Conservation (phyloP, 2,888 invertebrate genomes). For the Xestia c-nigrum region DNA sequence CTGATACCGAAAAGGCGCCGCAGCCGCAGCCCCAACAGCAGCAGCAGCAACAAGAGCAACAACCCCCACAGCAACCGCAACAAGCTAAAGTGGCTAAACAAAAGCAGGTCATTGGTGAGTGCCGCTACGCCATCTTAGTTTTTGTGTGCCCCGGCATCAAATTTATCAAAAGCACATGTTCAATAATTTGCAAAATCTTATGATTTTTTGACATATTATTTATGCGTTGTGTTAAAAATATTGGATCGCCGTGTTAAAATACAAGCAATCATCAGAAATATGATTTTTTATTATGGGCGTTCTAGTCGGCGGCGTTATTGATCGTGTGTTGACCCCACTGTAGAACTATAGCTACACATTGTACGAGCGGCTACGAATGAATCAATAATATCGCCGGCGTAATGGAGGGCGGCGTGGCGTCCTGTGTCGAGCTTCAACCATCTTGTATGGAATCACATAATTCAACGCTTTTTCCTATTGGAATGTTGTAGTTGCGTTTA, state of each 20-base stretch:
- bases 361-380: conserved; percentile 69
- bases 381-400: conserved; percentile 73
- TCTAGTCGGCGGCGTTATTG: conserved; percentile 72
- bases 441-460: conserved; percentile 44
- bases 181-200: conserved; percentile 62
- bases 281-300: conserved; percentile 24
- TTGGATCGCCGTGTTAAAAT: conserved; percentile 28
- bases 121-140: conserved; percentile 88
- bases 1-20: conserved; percentile 98
- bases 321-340: conserved; percentile 81
- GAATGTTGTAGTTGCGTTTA: conserved; percentile 19
- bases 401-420: conserved; percentile 68
- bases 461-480: conserved; percentile 30
- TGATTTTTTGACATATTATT: conserved; percentile 43
- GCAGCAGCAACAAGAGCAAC: conserved; percentile 93
- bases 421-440: conserved; percentile 47
- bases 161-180: conserved; percentile 85
- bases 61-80: conserved; percentile 91
- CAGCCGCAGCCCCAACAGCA: conserved; percentile 92
- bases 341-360: conserved; percentile 46
- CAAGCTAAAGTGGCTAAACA: conserved; percentile 93
- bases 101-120: conserved; percentile 97
- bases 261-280: conserved; percentile 19
- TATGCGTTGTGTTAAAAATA: conserved; percentile 17
- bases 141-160: conserved; percentile 81